Evolutionary conservation across 2,888 invertebrate genomes (phyloP), one percentile per base, ranked within the genome.

Genomic region (Dryobota labecula): DNA sequence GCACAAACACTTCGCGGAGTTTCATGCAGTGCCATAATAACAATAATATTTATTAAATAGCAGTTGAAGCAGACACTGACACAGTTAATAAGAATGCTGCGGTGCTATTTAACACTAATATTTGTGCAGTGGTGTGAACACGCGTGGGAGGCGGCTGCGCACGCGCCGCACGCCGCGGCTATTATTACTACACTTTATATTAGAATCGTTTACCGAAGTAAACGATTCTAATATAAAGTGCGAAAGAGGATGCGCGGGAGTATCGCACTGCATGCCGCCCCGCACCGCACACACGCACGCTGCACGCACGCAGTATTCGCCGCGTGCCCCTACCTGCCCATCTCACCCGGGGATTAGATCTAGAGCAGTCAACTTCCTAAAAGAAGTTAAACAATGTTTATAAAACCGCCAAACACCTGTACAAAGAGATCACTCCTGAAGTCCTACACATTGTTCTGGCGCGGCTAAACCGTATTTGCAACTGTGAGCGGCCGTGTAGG

Each of bases 121-220:
- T 82, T 73, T 73, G 54, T 70, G 45, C 27, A 68, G 64, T 68
- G n/a, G 38, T 66, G 60, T 43, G 70, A 61, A 54, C 47, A 51
- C n/a, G 70, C 67, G 83, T 78, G 70, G 76, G 83, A 61, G 38
- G 41, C n/a, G 54, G n/a, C 27, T 18, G 61, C 53, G 53, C 53
- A 15, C 27, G 61, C 54, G 30, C n/a, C 30, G 9, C 30, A 61
- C 43, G 47, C 38, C 30, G 56, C 58, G n/a, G 57, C 83, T 83
- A 83, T 79, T 83, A 84, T 84, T 79, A 51, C n/a, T 84, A 73
- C 80, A 76, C 73, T 84, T 76, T 76, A 72, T 74, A 79, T 73
- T 73, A 57, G 69, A 74, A 82, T 58, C 72, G 56, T 84, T 78
- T 75, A 64, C 72, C n/a, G n/a, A n/a, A n/a, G n/a, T n/a, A n/a